Percentiles rank a stretch among this genome's conserved stretches.
Evolutionary conservation across 92 coral and sea anemone species (phyloP).

Genomic region (Palythoa grandiflora): DNA sequence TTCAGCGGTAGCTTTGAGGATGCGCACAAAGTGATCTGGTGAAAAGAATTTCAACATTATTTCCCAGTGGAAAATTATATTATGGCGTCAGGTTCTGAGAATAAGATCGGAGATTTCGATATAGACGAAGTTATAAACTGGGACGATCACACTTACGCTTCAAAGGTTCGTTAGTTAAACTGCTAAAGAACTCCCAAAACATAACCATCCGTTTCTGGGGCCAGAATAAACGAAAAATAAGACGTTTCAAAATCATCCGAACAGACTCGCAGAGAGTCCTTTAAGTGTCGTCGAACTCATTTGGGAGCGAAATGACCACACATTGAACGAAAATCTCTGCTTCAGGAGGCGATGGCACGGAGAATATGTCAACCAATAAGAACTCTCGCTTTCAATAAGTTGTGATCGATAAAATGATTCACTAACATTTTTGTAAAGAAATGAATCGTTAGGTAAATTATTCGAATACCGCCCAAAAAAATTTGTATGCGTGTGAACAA

Average conservation of each 20-base stretch:
- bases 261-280: background rate
- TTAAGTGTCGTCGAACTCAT: constrained; percentile 28
- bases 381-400: background rate
- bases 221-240: constrained; percentile 47
- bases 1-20: constrained; percentile 60
- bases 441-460: constrained; percentile 8
- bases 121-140: constrained; percentile 99
- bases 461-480: constrained; percentile 36
- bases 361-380: background rate
- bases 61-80: constrained; percentile 55
- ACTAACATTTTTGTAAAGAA: constrained; percentile 12
- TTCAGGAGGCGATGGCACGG: constrained; percentile 32
- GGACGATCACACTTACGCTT: constrained; percentile 99
- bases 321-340: constrained; percentile 10
- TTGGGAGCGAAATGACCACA: constrained; percentile 36
- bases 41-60: constrained; percentile 17
- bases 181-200: constrained; percentile 55
- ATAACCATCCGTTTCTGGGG: constrained; percentile 49
- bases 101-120: constrained; percentile 98
- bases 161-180: constrained; percentile 98
- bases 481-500: constrained; percentile 20
- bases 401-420: constrained; percentile 31
- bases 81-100: constrained; percentile 98
- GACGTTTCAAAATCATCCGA: constrained; percentile 11
- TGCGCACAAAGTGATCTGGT: constrained; percentile 61